A percentile compares a stretch with the other conserved stretches of the same genome.
These are phyloP conservation scores for Microctonus brassicae DNA, from an alignment of 2,888 invertebrate species.

Conservation along the genomic window DNA sequence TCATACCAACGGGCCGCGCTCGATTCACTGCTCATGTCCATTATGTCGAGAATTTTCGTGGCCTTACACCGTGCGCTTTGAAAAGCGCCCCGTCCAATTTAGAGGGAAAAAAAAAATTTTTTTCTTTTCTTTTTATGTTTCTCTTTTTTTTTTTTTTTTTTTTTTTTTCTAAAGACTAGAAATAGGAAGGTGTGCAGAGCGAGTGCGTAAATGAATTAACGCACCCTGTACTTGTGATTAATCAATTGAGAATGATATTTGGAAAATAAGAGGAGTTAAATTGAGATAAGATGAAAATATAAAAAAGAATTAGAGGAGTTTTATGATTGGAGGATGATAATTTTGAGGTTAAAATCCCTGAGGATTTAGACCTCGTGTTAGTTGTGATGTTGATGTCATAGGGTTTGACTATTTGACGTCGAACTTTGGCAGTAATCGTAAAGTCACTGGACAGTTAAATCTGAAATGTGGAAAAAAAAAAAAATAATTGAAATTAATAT, in stretches of 20 bases:
- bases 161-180: slow-evolving; percentile 12
- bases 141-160: not conserved
- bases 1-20: slow-evolving; percentile 69
- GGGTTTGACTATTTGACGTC: slow-evolving; percentile 4
- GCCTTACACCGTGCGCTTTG: slow-evolving; percentile 44
- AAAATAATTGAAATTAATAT: slow-evolving; percentile 7
- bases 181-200: not conserved
- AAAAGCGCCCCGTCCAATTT: slow-evolving; percentile 38
- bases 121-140: too few species aligned
- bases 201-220: too few species aligned
- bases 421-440: not conserved
- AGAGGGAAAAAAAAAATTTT: slow-evolving; percentile 11
- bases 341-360: slow-evolving; percentile 28
- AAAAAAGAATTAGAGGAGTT: not conserved
- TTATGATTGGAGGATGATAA: not conserved
- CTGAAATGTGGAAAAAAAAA: slow-evolving; percentile 37
- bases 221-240: too few species aligned
- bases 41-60: slow-evolving; percentile 61
- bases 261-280: too few species aligned
- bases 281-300: not conserved
- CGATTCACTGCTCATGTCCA: slow-evolving; percentile 70
- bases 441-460: not conserved
- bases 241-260: too few species aligned
- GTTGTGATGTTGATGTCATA: slow-evolving; percentile 33
- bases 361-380: slow-evolving; percentile 31